phyloP scores from a whole-genome alignment of 2,888 invertebrate genomes.

The Trisateles emortualis region DNA sequence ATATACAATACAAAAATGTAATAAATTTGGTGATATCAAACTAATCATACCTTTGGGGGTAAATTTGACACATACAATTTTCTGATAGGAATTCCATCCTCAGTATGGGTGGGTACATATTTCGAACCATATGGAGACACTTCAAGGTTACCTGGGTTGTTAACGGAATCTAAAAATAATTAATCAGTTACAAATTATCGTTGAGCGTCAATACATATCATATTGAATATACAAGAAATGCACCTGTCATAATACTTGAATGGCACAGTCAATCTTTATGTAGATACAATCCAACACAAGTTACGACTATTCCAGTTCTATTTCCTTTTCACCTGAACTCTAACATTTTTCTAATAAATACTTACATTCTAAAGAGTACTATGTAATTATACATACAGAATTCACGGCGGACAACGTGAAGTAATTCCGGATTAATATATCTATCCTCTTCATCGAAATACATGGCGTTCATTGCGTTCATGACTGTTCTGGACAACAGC shows the following conservation, averaged over 20 bases:
- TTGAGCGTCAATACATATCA: not conserved
- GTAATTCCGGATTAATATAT: slow-evolving; percentile 70
- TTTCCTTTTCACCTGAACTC: not conserved
- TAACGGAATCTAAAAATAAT: slow-evolving; percentile 65
- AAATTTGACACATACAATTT: slow-evolving; percentile 87
- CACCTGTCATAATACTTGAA: not conserved
- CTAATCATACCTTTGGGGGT: slow-evolving; percentile 80
- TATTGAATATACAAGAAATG: not conserved
- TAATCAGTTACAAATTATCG: not conserved
- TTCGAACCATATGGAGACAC: slow-evolving; percentile 59
- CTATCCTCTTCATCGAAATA: slow-evolving; percentile 71
- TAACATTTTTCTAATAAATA: not conserved
- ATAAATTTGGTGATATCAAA: too few relatives aligned
- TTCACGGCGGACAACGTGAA: slow-evolving; percentile 72
- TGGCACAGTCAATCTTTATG: not conserved
- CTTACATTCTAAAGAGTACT: not conserved
- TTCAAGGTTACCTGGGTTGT: slow-evolving; percentile 65
- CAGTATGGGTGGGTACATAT: slow-evolving; percentile 81
- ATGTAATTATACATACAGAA: slow-evolving; percentile 62
- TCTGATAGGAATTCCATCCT: slow-evolving; percentile 87
- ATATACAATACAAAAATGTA: too few relatives aligned
- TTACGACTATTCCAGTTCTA: too few relatives aligned
- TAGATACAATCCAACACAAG: too few relatives aligned
- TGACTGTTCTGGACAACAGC: slow-evolving; percentile 42
- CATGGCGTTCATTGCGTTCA: slow-evolving; percentile 75